Percentiles rank a stretch among this genome's conserved stretches.
phyloP scores from a whole-genome alignment of 2,888 invertebrate species.

The Palloptera scutellata region DNA sequence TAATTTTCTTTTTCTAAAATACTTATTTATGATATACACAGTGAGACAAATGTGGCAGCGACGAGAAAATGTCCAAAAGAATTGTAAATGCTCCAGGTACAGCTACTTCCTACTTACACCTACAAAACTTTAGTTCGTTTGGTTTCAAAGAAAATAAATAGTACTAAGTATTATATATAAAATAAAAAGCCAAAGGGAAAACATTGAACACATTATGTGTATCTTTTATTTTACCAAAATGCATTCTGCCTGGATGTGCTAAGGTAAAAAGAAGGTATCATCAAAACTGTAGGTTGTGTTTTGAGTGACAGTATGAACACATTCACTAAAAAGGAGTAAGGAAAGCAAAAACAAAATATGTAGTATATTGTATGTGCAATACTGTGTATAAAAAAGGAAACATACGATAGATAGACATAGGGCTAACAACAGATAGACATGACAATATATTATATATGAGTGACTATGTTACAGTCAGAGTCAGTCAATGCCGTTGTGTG shows the following conservation, averaged over 20 bases:
- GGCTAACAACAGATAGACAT: slow-evolving; percentile 12
- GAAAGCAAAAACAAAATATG: slow-evolving; percentile 3
- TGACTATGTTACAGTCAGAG: too few species aligned
- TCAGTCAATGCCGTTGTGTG: not conserved
- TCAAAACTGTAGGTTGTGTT: slow-evolving; percentile 16
- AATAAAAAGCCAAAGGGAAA: not conserved
- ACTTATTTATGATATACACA: not conserved
- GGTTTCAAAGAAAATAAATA: too few species aligned
- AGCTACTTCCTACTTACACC: not conserved
- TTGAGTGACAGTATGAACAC: slow-evolving; percentile 29
- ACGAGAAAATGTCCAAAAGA: not conserved
- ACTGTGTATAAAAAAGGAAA: slow-evolving; percentile 1
- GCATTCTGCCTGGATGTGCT: not conserved
- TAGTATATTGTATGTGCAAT: too few species aligned
- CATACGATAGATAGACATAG: too few species aligned
- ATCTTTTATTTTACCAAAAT: slow-evolving; percentile 9
- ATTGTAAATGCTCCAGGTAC: not conserved
- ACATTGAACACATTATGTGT: slow-evolving; percentile 13
- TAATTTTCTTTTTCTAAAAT: not conserved
- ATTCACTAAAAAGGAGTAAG: slow-evolving; percentile 18
- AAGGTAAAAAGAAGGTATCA: not conserved
- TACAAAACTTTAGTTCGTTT: not conserved
- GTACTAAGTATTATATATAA: too few species aligned
- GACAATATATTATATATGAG: not conserved
- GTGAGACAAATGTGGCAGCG: not conserved